Evolutionary conservation across 2,888 invertebrate species (phyloP), one percentile per base, ranked within the genome.

Genomic region (Lordiphosa fenestrarum): DNA sequence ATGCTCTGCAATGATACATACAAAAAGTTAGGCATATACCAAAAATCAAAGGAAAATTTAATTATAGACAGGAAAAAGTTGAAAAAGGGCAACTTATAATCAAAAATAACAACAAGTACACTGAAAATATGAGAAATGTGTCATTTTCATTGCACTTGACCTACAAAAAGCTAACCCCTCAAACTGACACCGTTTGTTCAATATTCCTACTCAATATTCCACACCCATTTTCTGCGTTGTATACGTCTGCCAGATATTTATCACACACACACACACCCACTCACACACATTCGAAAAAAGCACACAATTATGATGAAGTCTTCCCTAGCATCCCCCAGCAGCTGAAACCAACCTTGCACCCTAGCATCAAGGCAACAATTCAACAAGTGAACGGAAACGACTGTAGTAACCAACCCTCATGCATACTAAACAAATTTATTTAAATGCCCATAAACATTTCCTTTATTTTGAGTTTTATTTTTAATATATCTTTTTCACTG

Each of bases 161-260:
- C 23, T 46, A 21, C 40, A 51, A 21, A 44, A 30, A 30, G 13
- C 25, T n/a, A 37, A 49, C 13, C 10, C 33, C 39, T n/a, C n/a
- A n/a, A 52, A 80, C 84, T 76, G 47, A 84, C 77, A 80, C 56
- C 23, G 54, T 66, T 52, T 55, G 37, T 36, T 25, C 41, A 70
- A 54, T 49, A 81, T 62, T 39, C 69, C 53, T 55, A 41, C 41
- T 66, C 9, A 30, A 73, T 80, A 80, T 80, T 80, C 80, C 80
- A 80, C 80, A 83, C 80, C 80, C 80, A 80, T 80, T 80, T 80
- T 85, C 81, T 67, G 59, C 73, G 72, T 77, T 73, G 53, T 75
- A 64, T 58, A 53, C 71, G 66, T 74, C 39, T 61, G 61, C 57
- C 47, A 56, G 35, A 44, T 51, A 51, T 54, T 39, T 56, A 19